Percentiles rank a stretch among this genome's conserved stretches.
phyloP scores from a whole-genome alignment of 2,888 invertebrate genomes.

The Druceiella hillmani region DNA sequence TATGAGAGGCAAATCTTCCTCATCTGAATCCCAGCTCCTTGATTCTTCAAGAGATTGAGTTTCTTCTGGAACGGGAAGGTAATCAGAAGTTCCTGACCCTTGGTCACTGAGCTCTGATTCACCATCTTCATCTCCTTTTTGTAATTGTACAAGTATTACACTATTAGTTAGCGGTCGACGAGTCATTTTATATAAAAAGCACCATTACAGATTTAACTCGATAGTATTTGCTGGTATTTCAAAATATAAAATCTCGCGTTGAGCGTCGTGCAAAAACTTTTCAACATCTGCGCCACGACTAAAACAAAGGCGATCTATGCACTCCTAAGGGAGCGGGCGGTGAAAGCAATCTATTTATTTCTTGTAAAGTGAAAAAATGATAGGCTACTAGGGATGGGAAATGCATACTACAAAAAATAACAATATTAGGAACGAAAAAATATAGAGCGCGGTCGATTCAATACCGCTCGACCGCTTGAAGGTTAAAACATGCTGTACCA shows the following conservation, averaged over 20 bases:
- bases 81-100: too few relatives aligned
- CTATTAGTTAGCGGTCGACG: too few relatives aligned
- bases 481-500: too few relatives aligned
- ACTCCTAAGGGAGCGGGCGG: neutral
- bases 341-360: neutral
- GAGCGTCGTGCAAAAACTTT: too few relatives aligned
- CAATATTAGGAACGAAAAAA: neutral
- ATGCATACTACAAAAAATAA: neutral
- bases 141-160: too few relatives aligned
- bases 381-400: neutral
- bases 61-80: too few relatives aligned
- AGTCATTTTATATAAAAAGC: too few relatives aligned
- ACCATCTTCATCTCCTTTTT: too few relatives aligned
- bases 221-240: neutral
- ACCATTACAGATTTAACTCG: too few relatives aligned
- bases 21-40: neutral
- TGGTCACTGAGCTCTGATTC: too few relatives aligned
- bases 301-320: neutral
- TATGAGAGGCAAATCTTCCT: neutral
- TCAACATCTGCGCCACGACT: conserved; percentile 1
- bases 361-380: neutral
- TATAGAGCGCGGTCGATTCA: neutral
- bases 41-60: too few relatives aligned
- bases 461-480: too few relatives aligned
- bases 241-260: neutral